phyloP scores from a whole-genome alignment of 2,888 invertebrate genomes.

The Mactromeris polynyma region DNA sequence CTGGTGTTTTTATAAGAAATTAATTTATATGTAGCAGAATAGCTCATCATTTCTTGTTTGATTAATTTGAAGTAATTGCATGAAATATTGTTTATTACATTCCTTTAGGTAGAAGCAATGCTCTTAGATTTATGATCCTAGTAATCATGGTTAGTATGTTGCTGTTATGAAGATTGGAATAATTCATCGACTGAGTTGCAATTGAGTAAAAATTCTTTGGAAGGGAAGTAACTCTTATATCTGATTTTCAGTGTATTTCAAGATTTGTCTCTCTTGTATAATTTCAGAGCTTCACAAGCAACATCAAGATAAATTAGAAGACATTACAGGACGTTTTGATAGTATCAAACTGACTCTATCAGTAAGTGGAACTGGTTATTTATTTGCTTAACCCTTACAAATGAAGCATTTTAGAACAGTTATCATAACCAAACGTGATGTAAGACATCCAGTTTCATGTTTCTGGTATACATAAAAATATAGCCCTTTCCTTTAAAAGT shows the following conservation, averaged over 20 bases:
- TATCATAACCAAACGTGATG: no score
- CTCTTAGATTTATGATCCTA: no score
- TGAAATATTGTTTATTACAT: no score
- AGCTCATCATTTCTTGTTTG: not conserved
- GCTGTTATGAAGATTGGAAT: no score
- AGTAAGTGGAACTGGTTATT: slow-evolving; percentile 76
- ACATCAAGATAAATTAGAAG: slow-evolving; percentile 86
- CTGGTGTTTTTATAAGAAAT: not conserved
- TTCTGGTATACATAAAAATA: no score
- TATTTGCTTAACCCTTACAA: no score
- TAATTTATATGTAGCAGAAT: not conserved
- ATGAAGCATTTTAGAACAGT: no score
- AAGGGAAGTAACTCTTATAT: slow-evolving; percentile 22
- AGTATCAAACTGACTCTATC: slow-evolving; percentile 85
- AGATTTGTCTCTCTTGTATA: slow-evolving; percentile 22
- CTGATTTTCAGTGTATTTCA: not conserved
- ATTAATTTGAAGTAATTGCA: no score
- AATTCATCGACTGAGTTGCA: not conserved
- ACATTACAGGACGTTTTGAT: slow-evolving; percentile 86
- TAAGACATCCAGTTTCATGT: no score
- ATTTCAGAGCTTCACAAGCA: slow-evolving; percentile 85
- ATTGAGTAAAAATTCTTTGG: not conserved
- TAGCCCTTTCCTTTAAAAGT: no score
- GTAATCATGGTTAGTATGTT: no score
- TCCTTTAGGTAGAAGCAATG: no score